Evolutionary conservation across 2,888 invertebrate species (phyloP).

Genomic region (Chrysolina americana): DNA sequence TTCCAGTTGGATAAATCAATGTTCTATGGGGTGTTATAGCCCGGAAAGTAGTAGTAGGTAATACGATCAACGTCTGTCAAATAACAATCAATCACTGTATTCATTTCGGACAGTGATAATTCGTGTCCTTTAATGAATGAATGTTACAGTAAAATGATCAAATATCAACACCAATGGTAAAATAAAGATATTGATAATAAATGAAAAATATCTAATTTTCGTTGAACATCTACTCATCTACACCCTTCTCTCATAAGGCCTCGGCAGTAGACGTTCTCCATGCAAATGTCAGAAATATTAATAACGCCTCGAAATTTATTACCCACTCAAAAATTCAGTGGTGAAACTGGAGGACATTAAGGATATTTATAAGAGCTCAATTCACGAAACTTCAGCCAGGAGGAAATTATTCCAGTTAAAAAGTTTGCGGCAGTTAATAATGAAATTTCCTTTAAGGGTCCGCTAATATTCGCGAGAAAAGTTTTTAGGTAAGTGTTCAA

Average conservation of each 20-base stretch:
- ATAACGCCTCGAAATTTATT: not conserved
- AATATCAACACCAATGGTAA: too few species aligned
- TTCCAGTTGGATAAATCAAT: too few species aligned
- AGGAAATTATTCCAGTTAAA: conserved; percentile 41
- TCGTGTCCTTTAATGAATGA: too few species aligned
- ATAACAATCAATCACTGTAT: too few species aligned
- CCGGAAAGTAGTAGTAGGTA: too few species aligned
- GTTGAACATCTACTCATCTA: too few species aligned
- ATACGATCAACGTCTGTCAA: too few species aligned
- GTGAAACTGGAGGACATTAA: conserved; percentile 13
- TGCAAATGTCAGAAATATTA: not conserved
- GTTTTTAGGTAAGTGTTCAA: conserved; percentile 46
- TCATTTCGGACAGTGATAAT: too few species aligned
- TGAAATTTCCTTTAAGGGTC: conserved; percentile 60
- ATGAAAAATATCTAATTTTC: too few species aligned
- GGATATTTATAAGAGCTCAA: conserved; percentile 17
- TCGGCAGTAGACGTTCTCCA: not conserved
- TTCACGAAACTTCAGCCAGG: conserved; percentile 8
- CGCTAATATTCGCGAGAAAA: conserved; percentile 60
- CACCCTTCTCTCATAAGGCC: not conserved
- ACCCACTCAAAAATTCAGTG: conserved; percentile 7
- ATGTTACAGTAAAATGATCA: too few species aligned
- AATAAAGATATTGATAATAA: too few species aligned
- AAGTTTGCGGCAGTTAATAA: conserved; percentile 47
- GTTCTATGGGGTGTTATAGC: too few species aligned